phyloP scores from a whole-genome alignment of 2,797 vertebrate genomes.

The Gastrophryne carolinensis region DNA sequence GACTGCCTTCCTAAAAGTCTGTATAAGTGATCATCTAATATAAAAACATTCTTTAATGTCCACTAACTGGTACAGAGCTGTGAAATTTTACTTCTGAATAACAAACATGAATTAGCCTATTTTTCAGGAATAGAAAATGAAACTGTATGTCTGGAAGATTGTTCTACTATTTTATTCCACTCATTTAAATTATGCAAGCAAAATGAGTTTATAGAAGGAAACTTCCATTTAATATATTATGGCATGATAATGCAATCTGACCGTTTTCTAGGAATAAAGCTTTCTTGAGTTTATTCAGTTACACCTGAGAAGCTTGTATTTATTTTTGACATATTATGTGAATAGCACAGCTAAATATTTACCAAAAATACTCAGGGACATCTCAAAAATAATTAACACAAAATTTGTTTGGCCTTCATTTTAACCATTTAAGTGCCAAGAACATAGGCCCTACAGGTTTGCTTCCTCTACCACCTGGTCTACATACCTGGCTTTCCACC shows the following conservation, averaged over 20 bases:
- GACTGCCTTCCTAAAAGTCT: conserved; percentile 60
- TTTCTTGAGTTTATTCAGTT: not conserved
- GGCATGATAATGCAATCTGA: not conserved
- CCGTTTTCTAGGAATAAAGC: not conserved
- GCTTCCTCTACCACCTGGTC: too few species aligned
- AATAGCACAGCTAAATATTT: not conserved
- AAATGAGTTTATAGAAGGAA: not conserved
- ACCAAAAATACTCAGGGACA: too few species aligned
- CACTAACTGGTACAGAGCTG: conserved; percentile 41
- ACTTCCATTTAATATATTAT: not conserved
- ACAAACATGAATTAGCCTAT: conserved; percentile 53
- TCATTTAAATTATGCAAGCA: not conserved
- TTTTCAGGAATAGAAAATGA: conserved; percentile 50
- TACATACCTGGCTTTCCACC: too few species aligned
- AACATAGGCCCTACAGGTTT: too few species aligned
- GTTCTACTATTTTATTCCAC: not conserved
- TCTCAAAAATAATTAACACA: too few species aligned
- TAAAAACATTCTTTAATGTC: conserved; percentile 57
- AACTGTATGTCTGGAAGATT: conserved; percentile 48
- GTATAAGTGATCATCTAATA: conserved; percentile 57
- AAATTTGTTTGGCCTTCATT: too few species aligned
- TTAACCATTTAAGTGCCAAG: too few species aligned
- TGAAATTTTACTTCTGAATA: conserved; percentile 56
- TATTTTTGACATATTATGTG: not conserved
- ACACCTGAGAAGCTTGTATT: not conserved